These are phyloP conservation scores for Telmatherina bonti DNA, from an alignment of 2,797 vertebrate species.

Conservation along the genomic window DNA sequence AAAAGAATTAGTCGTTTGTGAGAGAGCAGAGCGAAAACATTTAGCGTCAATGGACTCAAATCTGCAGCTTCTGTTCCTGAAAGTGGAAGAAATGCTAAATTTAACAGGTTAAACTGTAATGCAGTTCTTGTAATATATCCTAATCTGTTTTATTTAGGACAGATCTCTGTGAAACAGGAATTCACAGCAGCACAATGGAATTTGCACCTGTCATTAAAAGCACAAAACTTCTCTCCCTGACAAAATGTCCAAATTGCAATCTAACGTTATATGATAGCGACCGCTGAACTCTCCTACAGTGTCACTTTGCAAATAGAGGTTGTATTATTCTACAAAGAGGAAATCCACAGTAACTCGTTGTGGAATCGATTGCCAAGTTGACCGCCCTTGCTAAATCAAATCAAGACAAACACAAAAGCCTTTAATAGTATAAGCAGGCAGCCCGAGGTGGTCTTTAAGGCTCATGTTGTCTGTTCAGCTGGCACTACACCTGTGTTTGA, in stretches of 20 bases:
- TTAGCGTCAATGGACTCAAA: neutral
- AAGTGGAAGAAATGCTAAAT: neutral
- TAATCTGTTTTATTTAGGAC: neutral
- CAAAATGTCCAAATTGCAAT: slow-evolving; percentile 23
- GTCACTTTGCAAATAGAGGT: slow-evolving; percentile 47
- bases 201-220: slow-evolving; percentile 9
- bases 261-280: slow-evolving; percentile 11
- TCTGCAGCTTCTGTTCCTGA: neutral
- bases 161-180: neutral
- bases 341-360: slow-evolving; percentile 75
- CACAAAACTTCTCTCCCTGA: slow-evolving; percentile 21
- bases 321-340: slow-evolving; percentile 65
- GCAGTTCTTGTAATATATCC: neutral
- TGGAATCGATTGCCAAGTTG: slow-evolving; percentile 77
- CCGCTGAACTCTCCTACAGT: slow-evolving; percentile 22
- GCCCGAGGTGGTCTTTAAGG: slow-evolving; percentile 75
- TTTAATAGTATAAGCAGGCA: slow-evolving; percentile 78
- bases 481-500: slow-evolving; percentile 75
- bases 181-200: neutral
- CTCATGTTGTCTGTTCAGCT: slow-evolving; percentile 70
- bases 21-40: neutral
- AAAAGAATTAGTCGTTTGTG: neutral
- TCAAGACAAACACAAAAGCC: slow-evolving; percentile 72
- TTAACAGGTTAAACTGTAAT: neutral
- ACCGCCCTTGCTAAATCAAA: slow-evolving; percentile 80